Conservation (phyloP, 2,888 invertebrate genomes). For the Ferdinandea cuprea region DNA sequence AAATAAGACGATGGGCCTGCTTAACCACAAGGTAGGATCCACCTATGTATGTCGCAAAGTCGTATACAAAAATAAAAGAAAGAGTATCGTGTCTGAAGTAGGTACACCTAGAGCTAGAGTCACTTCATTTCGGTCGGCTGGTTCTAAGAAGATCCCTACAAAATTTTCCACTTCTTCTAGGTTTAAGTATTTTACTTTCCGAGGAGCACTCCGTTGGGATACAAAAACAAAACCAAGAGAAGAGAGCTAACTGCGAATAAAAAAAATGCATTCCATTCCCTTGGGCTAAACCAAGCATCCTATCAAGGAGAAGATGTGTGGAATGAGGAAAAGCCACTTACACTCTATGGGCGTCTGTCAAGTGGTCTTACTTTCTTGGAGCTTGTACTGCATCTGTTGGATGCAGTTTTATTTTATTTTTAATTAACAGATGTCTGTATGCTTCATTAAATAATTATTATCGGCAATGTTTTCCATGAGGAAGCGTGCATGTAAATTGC, state of each 20-base stretch:
- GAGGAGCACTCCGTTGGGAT: constrained; percentile 12
- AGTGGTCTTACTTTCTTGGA: constrained; percentile 67
- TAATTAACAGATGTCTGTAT: constrained; percentile 71
- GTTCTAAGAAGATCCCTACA: constrained; percentile 51
- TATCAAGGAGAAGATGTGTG: constrained; percentile 24
- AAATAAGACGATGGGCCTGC: constrained; percentile 40
- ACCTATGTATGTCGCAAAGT: neutral
- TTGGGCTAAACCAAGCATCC: constrained; percentile 33
- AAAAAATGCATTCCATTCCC: constrained; percentile 11
- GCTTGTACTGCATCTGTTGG: constrained; percentile 25
- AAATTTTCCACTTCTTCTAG: constrained; percentile 61
- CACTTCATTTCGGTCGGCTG: constrained; percentile 68
- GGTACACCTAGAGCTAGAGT: constrained; percentile 41
- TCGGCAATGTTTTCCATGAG: constrained; percentile 28
- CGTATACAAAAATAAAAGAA: constrained; percentile 8
- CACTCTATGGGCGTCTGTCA: constrained; percentile 61
- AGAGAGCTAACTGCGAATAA: constrained; percentile 1
- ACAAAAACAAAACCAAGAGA: neutral
- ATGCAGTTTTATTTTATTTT: constrained; percentile 72
- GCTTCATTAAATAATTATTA: constrained; percentile 72
- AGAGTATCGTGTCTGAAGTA: constrained; percentile 55
- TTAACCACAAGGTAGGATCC: constrained; percentile 36
- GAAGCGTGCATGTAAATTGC: constrained; percentile 5
- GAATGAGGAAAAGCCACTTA: constrained; percentile 71
- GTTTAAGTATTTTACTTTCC: constrained; percentile 67